A percentile compares a stretch with the other conserved stretches of the same genome.
Evolutionary conservation across 2,797 vertebrate species (phyloP).

Genomic region (Tenualosa ilisha): DNA sequence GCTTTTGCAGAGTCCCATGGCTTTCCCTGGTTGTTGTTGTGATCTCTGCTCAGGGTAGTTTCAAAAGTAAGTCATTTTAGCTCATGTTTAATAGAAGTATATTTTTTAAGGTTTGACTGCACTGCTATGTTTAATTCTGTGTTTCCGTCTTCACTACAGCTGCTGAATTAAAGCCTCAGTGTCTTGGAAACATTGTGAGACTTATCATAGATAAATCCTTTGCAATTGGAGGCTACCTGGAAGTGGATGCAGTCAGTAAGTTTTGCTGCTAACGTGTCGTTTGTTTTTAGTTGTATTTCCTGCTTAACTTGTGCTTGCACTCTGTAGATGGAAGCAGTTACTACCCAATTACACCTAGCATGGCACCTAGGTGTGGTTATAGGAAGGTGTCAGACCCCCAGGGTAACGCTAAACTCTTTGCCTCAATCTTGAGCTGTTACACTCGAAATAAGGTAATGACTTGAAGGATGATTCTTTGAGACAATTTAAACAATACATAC

Average conservation of each 20-base stretch:
- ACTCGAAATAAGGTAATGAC: slow-evolving; percentile 67
- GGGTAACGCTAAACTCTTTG: slow-evolving; percentile 73
- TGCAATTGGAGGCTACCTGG: slow-evolving; percentile 68
- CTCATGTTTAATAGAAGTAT: not conserved
- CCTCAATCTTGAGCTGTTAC: slow-evolving; percentile 78
- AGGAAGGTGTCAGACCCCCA: slow-evolving; percentile 70
- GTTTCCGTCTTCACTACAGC: slow-evolving; percentile 30
- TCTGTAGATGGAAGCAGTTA: slow-evolving; percentile 66
- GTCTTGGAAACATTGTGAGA: slow-evolving; percentile 69
- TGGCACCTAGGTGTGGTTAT: slow-evolving; percentile 81
- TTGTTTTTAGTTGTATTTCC: not conserved
- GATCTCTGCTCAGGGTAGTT: slow-evolving; percentile 51
- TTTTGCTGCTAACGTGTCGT: not conserved
- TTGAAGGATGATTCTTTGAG: too few species aligned
- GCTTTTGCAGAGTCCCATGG: slow-evolving; percentile 50
- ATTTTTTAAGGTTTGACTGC: not conserved
- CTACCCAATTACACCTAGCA: slow-evolving; percentile 58
- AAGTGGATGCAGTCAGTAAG: slow-evolving; percentile 76
- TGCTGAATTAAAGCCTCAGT: slow-evolving; percentile 63
- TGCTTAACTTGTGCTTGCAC: not conserved
- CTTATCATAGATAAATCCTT: slow-evolving; percentile 67
- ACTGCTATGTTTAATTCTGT: not conserved
- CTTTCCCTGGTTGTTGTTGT: slow-evolving; percentile 56
- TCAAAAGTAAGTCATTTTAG: slow-evolving; percentile 58
- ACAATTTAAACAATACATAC: too few species aligned